A percentile compares a stretch with the other conserved stretches of the same genome.
phyloP scores from a whole-genome alignment of 2,113 vertebrate species.

The Conger conger region DNA sequence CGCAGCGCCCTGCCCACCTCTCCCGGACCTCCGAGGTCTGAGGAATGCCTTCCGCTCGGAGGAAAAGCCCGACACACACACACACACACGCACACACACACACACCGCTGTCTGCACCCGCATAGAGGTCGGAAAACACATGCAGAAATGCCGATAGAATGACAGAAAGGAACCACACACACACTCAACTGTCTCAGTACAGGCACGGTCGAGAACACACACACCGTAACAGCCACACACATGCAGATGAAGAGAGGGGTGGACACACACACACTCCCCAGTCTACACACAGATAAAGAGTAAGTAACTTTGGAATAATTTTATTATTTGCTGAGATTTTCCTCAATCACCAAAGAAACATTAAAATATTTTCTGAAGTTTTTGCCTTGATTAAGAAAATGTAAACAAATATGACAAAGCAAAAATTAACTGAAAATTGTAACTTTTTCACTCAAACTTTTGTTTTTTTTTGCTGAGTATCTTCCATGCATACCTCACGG shows the following conservation, averaged over 20 bases:
- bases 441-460: not conserved
- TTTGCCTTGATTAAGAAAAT: not conserved
- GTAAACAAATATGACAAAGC: not conserved
- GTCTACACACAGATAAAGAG: not conserved
- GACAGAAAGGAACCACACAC: not conserved
- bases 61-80: not conserved
- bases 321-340: not conserved
- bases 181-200: no score
- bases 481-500: not conserved
- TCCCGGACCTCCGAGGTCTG: constrained; percentile 27
- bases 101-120: not conserved
- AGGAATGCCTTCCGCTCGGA: constrained; percentile 32
- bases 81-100: not conserved
- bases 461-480: no score
- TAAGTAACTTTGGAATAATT: constrained; percentile 13
- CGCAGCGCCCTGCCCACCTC: constrained; percentile 44
- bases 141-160: not conserved
- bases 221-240: no score
- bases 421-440: no score
- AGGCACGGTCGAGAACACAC: no score
- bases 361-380: not conserved
- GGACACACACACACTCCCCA: not conserved
- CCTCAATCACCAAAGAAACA: no score
- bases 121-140: not conserved
- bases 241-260: not conserved